Evolutionary conservation across 1,140 invertebrate species (phyloP).

Genomic region (Microplitis mediator): DNA sequence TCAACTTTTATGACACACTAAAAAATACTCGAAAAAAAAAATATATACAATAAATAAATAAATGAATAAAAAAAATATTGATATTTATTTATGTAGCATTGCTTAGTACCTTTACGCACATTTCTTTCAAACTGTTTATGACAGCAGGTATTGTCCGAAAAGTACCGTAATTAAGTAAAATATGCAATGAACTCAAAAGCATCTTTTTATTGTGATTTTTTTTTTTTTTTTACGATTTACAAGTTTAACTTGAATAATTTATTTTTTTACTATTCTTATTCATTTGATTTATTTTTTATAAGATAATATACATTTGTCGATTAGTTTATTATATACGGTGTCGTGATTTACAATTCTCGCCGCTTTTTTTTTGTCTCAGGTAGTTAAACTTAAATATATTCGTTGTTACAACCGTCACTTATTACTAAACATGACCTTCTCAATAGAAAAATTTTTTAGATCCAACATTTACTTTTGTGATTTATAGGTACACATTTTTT

Average conservation of each 20-base stretch:
- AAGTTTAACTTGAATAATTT: background rate
- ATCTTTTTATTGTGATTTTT: too few relatives aligned
- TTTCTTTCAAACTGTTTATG: conserved; percentile 9
- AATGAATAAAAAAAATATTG: background rate
- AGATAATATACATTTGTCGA: background rate
- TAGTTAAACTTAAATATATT: too few relatives aligned
- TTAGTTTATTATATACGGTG: background rate
- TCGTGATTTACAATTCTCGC: background rate
- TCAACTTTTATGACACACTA: background rate
- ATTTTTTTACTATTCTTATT: background rate
- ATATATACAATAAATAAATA: background rate
- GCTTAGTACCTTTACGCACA: background rate
- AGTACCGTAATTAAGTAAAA: conserved; percentile 25
- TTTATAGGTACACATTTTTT: background rate
- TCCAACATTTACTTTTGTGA: background rate
- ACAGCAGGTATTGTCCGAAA: background rate
- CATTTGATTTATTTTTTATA: background rate
- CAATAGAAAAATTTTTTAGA: background rate
- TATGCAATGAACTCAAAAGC: conserved; percentile 1
- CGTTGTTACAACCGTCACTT: too few relatives aligned
- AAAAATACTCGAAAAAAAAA: background rate
- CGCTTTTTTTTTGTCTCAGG: too few relatives aligned
- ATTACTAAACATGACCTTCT: too few relatives aligned
- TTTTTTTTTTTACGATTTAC: background rate
- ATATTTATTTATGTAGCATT: background rate